These are phyloP conservation scores for Atrina japonica DNA, from an alignment of 2,888 invertebrate genomes.

Conservation along the genomic window DNA sequence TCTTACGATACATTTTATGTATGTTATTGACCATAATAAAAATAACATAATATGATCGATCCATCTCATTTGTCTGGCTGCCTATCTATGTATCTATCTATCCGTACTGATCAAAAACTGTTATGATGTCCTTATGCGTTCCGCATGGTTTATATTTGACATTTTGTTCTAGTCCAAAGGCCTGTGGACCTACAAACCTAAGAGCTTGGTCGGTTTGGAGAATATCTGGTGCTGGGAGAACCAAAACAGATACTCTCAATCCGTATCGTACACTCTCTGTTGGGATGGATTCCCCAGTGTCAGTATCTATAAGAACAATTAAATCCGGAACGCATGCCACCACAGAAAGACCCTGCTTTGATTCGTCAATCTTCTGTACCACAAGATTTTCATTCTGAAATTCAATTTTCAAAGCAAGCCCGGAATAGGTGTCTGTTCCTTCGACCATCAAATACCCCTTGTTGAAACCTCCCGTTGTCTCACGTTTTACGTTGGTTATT, in stretches of 20 bases:
- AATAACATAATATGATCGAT: no score
- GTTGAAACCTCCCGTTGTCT: slow-evolving; percentile 72
- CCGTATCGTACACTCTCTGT: slow-evolving; percentile 76
- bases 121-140: slow-evolving; percentile 40
- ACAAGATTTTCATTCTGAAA: slow-evolving; percentile 78
- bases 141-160: slow-evolving; percentile 53
- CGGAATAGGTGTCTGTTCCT: slow-evolving; percentile 32
- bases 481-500: slow-evolving; percentile 65
- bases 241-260: slow-evolving; percentile 70
- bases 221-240: slow-evolving; percentile 60
- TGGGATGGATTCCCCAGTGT: slow-evolving; percentile 72
- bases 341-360: slow-evolving; percentile 33
- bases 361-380: slow-evolving; percentile 47
- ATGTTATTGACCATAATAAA: no score
- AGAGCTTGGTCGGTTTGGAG: slow-evolving; percentile 63
- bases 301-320: slow-evolving; percentile 71
- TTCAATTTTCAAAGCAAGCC: slow-evolving; percentile 51
- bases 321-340: slow-evolving; percentile 74
- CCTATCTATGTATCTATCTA: no score
- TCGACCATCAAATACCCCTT: slow-evolving; percentile 62
- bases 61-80: no score
- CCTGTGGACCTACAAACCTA: slow-evolving; percentile 69
- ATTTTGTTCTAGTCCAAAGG: slow-evolving; percentile 64
- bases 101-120: no score
- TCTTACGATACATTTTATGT: no score